These are phyloP conservation scores for Dicycla oo DNA, from an alignment of 2,888 invertebrate genomes.

Conservation along the genomic window DNA sequence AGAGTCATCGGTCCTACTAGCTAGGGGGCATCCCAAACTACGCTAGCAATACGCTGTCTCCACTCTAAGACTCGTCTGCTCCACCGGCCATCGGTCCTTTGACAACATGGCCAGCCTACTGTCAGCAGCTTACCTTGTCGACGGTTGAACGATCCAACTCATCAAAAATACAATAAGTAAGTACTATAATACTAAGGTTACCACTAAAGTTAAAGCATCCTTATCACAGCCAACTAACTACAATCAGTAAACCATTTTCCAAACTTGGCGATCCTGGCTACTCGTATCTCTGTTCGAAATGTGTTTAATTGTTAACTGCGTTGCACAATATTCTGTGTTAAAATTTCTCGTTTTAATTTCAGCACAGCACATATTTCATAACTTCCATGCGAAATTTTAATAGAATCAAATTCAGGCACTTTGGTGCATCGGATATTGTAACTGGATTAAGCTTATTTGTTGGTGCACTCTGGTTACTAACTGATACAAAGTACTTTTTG, in stretches of 20 bases:
- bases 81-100: no score
- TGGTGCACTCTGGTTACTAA: conserved; percentile 7
- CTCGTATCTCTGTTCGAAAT: not conserved
- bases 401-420: conserved; percentile 48
- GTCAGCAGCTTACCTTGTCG: not conserved
- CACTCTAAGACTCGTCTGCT: no score
- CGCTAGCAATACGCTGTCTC: no score
- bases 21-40: no score
- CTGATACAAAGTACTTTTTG: conserved; percentile 19
- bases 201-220: not conserved
- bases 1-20: no score
- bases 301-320: not conserved
- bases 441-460: conserved; percentile 42
- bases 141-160: no score
- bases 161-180: not conserved
- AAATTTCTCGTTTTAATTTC: conserved; percentile 40
- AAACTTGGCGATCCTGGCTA: not conserved
- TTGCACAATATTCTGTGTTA: conserved; percentile 11
- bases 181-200: no score
- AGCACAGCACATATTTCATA: conserved; percentile 26
- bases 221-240: not conserved
- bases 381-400: conserved; percentile 45
- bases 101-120: no score
- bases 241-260: not conserved
- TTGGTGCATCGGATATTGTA: conserved; percentile 41